These are phyloP conservation scores for Apamea epomidion DNA, from an alignment of 2,888 invertebrate species.

Conservation along the genomic window DNA sequence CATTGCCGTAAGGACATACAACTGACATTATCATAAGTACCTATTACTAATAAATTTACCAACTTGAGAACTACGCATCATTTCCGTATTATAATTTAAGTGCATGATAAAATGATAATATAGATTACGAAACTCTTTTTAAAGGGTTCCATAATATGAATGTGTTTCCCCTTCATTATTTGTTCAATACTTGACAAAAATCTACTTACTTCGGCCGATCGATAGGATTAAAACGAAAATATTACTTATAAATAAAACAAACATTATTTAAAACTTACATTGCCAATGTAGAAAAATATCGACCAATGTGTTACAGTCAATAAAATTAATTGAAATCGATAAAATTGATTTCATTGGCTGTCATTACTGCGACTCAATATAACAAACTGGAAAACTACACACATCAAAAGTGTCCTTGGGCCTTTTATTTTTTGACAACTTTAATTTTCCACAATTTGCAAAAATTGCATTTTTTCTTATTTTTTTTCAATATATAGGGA, in stretches of 20 bases:
- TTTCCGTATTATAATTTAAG: too few relatives aligned
- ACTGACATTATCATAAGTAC: too few relatives aligned
- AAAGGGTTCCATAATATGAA: background rate
- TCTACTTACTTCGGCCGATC: conserved; percentile 21
- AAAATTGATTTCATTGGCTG: background rate
- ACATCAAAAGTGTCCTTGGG: too few relatives aligned
- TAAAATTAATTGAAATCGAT: conserved; percentile 32
- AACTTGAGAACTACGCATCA: too few relatives aligned
- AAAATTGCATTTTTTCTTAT: too few relatives aligned
- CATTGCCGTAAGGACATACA: too few relatives aligned
- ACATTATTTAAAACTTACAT: conserved; percentile 25
- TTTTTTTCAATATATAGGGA: too few relatives aligned
- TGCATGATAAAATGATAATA: too few relatives aligned
- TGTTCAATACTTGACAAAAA: background rate
- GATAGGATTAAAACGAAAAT: conserved; percentile 15
- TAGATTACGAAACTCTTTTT: background rate
- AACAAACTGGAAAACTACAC: background rate
- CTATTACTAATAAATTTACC: too few relatives aligned
- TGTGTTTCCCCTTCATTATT: background rate
- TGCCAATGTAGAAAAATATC: background rate
- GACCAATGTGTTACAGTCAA: background rate
- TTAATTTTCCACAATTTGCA: too few relatives aligned
- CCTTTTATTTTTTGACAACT: too few relatives aligned
- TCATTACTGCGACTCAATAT: background rate
- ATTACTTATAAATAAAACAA: conserved; percentile 5